phyloP scores from a whole-genome alignment of 2,113 vertebrate species.

The Desmodus rotundus region DNA sequence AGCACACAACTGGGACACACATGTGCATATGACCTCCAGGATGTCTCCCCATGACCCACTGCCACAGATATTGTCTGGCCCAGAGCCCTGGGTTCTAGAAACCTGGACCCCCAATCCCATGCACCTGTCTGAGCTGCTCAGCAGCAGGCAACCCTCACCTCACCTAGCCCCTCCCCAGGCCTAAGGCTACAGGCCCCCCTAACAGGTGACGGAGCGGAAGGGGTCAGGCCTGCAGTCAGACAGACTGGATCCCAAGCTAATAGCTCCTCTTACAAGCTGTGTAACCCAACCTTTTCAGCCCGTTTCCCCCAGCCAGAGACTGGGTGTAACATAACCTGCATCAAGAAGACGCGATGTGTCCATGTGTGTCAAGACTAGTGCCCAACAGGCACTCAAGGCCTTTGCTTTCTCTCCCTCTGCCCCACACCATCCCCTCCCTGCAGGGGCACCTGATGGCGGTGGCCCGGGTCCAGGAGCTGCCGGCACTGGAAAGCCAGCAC shows the following conservation, averaged over 20 bases:
- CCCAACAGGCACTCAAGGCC: background rate
- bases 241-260: background rate
- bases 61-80: background rate
- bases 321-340: background rate
- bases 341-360: rapidly evolving
- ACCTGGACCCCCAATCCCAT: background rate
- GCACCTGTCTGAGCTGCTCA: background rate
- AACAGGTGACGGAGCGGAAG: background rate
- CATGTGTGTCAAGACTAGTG: rapidly evolving
- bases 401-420: background rate
- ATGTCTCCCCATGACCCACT: background rate
- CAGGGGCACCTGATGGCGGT: background rate
- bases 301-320: background rate
- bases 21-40: rapidly evolving
- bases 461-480: background rate
- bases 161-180: background rate
- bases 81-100: background rate
- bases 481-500: background rate
- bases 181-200: background rate
- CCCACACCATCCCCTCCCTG: background rate
- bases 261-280: rapidly evolving
- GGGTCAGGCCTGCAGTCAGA: background rate
- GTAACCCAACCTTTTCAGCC: background rate
- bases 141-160: background rate
- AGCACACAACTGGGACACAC: background rate